phyloP scores from a whole-genome alignment of 1,140 invertebrate genomes.

The Drosophila guanche region DNA sequence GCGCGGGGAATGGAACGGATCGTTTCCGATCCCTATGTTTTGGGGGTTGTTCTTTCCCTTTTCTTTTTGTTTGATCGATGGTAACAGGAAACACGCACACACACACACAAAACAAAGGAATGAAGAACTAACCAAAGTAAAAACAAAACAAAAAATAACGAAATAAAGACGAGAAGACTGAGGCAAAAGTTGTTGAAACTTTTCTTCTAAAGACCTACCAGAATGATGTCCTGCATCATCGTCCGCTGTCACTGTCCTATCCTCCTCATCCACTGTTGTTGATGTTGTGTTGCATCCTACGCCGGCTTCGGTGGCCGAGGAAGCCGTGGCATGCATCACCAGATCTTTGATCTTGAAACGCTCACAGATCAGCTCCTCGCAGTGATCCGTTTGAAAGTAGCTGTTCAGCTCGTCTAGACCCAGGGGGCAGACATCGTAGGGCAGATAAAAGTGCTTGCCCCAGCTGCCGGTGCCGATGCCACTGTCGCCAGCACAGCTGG shows the following conservation, averaged over 20 bases:
- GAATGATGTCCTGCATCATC: conserved; percentile 83
- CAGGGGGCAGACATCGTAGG: conserved; percentile 76
- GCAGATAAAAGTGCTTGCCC: conserved; percentile 83
- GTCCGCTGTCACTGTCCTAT: conserved; percentile 44
- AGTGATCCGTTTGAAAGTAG: conserved; percentile 80
- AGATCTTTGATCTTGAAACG: conserved; percentile 80
- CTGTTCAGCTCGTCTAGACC: conserved; percentile 71
- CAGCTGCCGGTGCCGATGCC: conserved; percentile 84
- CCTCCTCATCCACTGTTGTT: conserved; percentile 12
- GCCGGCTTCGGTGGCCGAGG: conserved; percentile 14
- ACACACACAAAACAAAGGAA: not conserved
- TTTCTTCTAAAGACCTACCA: conserved; percentile 54
- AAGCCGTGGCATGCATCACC: conserved; percentile 33
- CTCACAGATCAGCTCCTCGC: conserved; percentile 75
- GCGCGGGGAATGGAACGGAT: conserved; percentile 6
- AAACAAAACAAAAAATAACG: not conserved
- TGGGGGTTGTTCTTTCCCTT: conserved; percentile 25
- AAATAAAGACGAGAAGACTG: not conserved
- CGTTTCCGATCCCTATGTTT: conserved; percentile 3
- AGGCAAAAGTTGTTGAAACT: conserved; percentile 16
- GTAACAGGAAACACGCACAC: conserved; percentile 1
- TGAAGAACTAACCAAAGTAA: no score
- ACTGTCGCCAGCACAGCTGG: conserved; percentile 62
- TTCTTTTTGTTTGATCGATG: conserved; percentile 12
- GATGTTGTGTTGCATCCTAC: conserved; percentile 21